Percentiles rank a stretch among this genome's conserved stretches.
These are phyloP conservation scores for Lordiphosa andalusiaca DNA, from an alignment of 2,888 invertebrate species.

Conservation along the genomic window DNA sequence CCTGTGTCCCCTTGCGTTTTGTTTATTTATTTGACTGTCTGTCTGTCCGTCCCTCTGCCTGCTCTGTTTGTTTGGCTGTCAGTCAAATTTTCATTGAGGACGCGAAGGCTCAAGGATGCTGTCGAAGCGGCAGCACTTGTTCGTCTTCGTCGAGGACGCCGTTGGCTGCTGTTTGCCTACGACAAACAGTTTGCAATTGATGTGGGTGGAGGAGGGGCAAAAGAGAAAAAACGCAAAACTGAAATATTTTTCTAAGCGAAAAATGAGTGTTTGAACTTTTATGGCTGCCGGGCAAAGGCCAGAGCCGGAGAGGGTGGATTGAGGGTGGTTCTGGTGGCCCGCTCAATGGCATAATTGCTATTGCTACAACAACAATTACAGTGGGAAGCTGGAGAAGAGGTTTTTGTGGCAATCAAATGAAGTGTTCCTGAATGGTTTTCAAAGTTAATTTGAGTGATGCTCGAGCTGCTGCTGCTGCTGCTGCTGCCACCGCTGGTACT, in stretches of 20 bases:
- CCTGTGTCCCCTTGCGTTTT: conserved; percentile 35
- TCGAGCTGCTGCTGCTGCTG: conserved; percentile 50
- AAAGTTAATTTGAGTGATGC: conserved; percentile 80
- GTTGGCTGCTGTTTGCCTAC: conserved; percentile 56
- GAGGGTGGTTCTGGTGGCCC: conserved; percentile 19
- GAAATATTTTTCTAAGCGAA: conserved; percentile 65
- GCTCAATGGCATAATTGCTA: conserved; percentile 77
- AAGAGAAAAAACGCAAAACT: conserved; percentile 20
- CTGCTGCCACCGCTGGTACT: conserved; percentile 15
- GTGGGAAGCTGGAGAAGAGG: conserved; percentile 28
- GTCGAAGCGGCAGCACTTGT: conserved; percentile 57
- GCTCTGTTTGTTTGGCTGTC: conserved; percentile 53
- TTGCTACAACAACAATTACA: conserved; percentile 76
- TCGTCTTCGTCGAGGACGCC: conserved; percentile 46
- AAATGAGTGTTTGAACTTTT: conserved; percentile 78
- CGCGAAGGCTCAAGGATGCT: conserved; percentile 57
- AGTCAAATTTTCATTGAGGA: conserved; percentile 54
- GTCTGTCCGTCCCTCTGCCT: conserved; percentile 11
- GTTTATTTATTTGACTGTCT: conserved; percentile 66
- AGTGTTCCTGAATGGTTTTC: conserved; percentile 80
- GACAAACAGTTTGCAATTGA: conserved; percentile 50
- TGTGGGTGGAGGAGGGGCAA: not conserved
- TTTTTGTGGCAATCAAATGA: conserved; percentile 78
- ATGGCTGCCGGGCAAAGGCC: conserved; percentile 52
- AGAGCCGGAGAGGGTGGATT: not conserved